phyloP scores from a whole-genome alignment of 1,140 invertebrate species.

The Saxidomus purpurata region DNA sequence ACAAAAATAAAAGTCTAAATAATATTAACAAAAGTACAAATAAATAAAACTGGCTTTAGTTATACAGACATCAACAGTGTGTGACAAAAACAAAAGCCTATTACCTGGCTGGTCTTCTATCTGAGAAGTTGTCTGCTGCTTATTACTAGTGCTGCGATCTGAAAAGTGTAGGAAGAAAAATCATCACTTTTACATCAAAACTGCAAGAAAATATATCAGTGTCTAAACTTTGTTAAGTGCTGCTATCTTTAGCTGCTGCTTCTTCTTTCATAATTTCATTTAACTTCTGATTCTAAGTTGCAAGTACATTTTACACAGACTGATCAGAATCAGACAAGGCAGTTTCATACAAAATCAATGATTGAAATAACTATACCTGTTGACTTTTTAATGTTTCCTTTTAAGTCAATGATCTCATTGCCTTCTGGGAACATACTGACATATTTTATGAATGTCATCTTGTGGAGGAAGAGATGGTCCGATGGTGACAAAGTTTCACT shows the following conservation, averaged over 20 bases:
- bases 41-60: conserved; percentile 41
- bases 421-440: conserved; percentile 43
- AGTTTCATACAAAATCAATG: conserved; percentile 18
- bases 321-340: background rate
- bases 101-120: conserved; percentile 34
- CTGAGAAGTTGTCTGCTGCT: conserved; percentile 17
- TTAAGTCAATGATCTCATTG: conserved; percentile 26
- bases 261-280: conserved; percentile 30
- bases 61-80: conserved; percentile 8
- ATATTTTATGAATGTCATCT: conserved; percentile 46
- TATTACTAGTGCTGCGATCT: conserved; percentile 5
- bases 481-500: background rate
- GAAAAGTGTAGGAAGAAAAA: conserved; percentile 42
- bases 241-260: background rate
- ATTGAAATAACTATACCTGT: conserved; percentile 25
- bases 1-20: background rate
- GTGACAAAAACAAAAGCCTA: conserved; percentile 29
- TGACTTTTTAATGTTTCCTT: conserved; percentile 25
- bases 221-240: conserved; percentile 7
- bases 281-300: conserved; percentile 19
- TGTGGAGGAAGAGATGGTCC: conserved; percentile 26
- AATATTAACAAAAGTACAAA: conserved; percentile 32
- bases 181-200: background rate
- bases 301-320: background rate
- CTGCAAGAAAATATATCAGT: conserved; percentile 8